These are phyloP conservation scores for Papilio polytes DNA, from an alignment of 1,140 invertebrate species.

Conservation along the genomic window DNA sequence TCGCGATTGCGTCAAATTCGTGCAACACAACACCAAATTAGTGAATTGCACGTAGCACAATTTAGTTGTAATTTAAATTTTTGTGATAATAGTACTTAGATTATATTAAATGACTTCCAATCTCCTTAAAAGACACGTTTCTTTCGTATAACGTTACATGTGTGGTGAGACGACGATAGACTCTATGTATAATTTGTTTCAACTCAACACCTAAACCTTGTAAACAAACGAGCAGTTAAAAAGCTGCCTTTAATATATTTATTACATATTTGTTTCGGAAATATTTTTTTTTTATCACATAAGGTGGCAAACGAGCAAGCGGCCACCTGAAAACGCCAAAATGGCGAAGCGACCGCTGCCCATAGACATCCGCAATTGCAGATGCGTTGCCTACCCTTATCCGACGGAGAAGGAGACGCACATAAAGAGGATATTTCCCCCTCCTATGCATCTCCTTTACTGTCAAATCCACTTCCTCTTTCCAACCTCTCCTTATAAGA, in stretches of 20 bases:
- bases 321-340: too few relatives aligned
- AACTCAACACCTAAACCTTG: neutral
- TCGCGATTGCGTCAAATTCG: slow-evolving; percentile 58
- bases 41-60: slow-evolving; percentile 65
- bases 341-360: too few relatives aligned
- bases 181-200: slow-evolving; percentile 45
- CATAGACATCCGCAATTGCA: too few relatives aligned
- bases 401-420: too few relatives aligned
- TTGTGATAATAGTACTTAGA: slow-evolving; percentile 83
- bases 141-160: slow-evolving; percentile 77
- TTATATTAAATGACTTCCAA: slow-evolving; percentile 55
- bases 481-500: too few relatives aligned
- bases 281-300: too few relatives aligned
- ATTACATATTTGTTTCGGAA: neutral
- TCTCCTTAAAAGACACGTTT: slow-evolving; percentile 67
- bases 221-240: neutral
- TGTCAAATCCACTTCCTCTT: too few relatives aligned
- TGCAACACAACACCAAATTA: slow-evolving; percentile 49
- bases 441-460: too few relatives aligned
- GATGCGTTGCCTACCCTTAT: too few relatives aligned
- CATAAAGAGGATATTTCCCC: too few relatives aligned
- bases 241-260: neutral
- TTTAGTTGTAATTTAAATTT: slow-evolving; percentile 76
- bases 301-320: too few relatives aligned
- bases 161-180: slow-evolving; percentile 83